phyloP scores from a whole-genome alignment of 1,140 invertebrate species.

The Zaprionus vittiger region DNA sequence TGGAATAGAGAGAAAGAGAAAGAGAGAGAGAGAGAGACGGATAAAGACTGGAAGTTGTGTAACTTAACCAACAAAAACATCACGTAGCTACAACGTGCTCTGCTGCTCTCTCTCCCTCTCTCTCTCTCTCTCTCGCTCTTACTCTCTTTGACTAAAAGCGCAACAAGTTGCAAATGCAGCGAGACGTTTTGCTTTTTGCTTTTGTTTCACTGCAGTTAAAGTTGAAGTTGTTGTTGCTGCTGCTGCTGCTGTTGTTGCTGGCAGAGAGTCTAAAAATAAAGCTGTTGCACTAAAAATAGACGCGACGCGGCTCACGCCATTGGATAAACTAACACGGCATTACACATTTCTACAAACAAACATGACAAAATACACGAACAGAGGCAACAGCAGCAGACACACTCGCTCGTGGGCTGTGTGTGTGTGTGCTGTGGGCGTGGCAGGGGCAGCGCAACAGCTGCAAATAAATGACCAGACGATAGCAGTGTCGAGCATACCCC shows the following conservation, averaged over 20 bases:
- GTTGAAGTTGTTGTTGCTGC: slow-evolving; percentile 50
- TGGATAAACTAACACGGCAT: slow-evolving; percentile 75
- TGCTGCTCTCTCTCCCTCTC: neutral
- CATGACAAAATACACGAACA: slow-evolving; percentile 50
- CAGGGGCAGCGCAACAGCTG: slow-evolving; percentile 10
- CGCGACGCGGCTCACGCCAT: slow-evolving; percentile 62
- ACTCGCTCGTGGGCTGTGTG: neutral
- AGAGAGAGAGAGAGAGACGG: neutral
- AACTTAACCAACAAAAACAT: slow-evolving; percentile 65
- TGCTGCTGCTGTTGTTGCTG: slow-evolving; percentile 17
- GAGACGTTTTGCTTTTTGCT: slow-evolving; percentile 40
- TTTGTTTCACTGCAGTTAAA: slow-evolving; percentile 49
- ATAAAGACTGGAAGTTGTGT: slow-evolving; percentile 63
- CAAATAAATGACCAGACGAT: neutral
- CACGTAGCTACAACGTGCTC: slow-evolving; percentile 72
- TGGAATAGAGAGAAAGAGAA: neutral
- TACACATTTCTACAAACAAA: slow-evolving; percentile 74
- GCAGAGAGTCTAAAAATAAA: slow-evolving; percentile 72
- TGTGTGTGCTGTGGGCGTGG: neutral
- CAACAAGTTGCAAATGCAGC: slow-evolving; percentile 72
- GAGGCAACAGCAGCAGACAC: slow-evolving; percentile 5
- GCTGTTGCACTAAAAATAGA: slow-evolving; percentile 55
- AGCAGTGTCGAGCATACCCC: too few relatives aligned
- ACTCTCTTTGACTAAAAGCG: slow-evolving; percentile 21
- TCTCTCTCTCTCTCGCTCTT: slow-evolving; percentile 6